phyloP scores from a whole-genome alignment of 2,888 invertebrate species.

The Himalopsyche kuldschensis region DNA sequence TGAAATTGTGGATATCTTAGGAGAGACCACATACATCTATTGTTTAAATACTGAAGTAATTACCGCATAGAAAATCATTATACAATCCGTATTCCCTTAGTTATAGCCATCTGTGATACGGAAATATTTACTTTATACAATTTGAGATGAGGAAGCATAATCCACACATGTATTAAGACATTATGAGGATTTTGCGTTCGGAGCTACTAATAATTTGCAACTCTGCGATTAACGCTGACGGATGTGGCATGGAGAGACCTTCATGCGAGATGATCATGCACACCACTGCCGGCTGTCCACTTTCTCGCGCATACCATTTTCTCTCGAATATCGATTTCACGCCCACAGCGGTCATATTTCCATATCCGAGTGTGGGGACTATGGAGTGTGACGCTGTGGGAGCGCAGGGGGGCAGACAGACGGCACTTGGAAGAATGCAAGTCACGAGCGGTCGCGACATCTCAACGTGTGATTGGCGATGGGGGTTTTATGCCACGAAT shows the following conservation, averaged over 20 bases:
- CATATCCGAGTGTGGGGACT: background rate
- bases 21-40: no score
- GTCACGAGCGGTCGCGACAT: constrained; percentile 1
- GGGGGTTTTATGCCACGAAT: background rate
- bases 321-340: constrained; percentile 1
- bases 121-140: no score
- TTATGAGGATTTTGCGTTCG: no score
- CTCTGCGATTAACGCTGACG: background rate
- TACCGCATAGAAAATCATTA: no score
- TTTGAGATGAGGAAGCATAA: no score
- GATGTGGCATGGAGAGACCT: background rate
- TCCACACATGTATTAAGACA: no score
- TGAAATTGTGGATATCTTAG: no score
- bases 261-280: background rate
- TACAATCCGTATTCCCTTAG: no score
- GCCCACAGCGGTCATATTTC: background rate
- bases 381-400: background rate
- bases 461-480: background rate
- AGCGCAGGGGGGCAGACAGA: background rate
- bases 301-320: constrained; percentile 1
- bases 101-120: no score
- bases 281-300: background rate
- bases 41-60: no score
- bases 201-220: no score
- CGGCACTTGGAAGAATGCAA: constrained; percentile 1